Evolutionary conservation across 1,140 invertebrate genomes (phyloP), one percentile per base, ranked within the genome.

Genomic region (Neotoxoptera formosana): DNA sequence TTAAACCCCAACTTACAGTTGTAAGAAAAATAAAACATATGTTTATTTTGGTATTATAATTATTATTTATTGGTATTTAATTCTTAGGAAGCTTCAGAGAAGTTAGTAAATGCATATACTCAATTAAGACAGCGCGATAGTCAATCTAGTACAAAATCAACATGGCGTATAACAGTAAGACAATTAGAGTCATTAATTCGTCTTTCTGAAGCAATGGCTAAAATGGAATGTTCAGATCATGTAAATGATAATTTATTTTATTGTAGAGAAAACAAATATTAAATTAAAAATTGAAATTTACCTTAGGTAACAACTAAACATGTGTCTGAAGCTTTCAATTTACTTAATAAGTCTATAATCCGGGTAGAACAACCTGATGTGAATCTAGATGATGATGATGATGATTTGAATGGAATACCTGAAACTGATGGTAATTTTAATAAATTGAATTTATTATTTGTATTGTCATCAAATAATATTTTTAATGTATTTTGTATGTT

Each of bases 301-400:
- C 87, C 88, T 48, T 89, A 96, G 96, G 96, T 97, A 25, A 96
- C 96, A 14, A 96, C 97, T 2, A 97, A 97, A 48, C 99, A 99
- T 95, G 99, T 99, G 0, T 97, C 97, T 95, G 99, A 99, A 96
- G 99, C 99, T 0, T 98, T 97, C 95, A 95, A 95, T 94, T 96
- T 99, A 83, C 95, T 99, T n/a, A 99, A 99, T 95, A 99, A 99
- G 95, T 99, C 99, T 9, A 99, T 99, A 94, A 98, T 99, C 91
- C 96, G 98, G 81, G 98, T 99, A 11, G 99, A 99, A 95, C 99
- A 99, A 94, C 98, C 99, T 0, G 99, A 99, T 95, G 98, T 99
- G 90, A 97, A 99, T 95, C 96, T 99, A 41, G 98, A 99, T 83
- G 97, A 98, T 36, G 96, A 95, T 30, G 95, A 96, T 14, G 94